Percentiles rank a stretch among this genome's conserved stretches.
Conservation (phyloP, 2,797 vertebrate genomes). For the Macropodus opercularis region DNA sequence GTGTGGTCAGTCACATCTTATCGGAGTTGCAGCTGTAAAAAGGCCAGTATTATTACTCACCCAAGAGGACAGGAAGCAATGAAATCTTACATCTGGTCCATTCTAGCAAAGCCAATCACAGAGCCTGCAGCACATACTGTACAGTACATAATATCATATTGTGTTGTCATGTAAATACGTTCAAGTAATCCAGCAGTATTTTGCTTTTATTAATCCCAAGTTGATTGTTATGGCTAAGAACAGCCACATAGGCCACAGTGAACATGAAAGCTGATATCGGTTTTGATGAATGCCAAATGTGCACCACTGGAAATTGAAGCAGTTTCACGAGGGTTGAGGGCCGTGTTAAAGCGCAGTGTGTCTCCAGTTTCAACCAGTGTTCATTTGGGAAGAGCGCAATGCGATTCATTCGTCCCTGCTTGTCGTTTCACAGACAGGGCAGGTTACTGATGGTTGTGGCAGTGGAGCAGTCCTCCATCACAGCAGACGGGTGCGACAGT, state of each 20-base stretch:
- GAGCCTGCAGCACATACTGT: slow-evolving; percentile 21
- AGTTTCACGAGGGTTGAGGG: slow-evolving; percentile 70
- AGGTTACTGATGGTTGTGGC: slow-evolving; percentile 61
- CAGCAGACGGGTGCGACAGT: slow-evolving; percentile 68
- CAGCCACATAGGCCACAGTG: slow-evolving; percentile 35
- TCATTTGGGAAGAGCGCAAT: slow-evolving; percentile 57
- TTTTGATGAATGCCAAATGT: slow-evolving; percentile 77
- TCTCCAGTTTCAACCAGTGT: slow-evolving; percentile 66
- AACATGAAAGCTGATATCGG: slow-evolving; percentile 69
- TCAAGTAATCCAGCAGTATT: slow-evolving; percentile 41
- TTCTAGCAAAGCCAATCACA: slow-evolving; percentile 49
- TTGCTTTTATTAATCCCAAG: slow-evolving; percentile 60
- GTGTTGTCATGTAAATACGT: slow-evolving; percentile 73
- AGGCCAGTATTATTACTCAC: slow-evolving; percentile 68
- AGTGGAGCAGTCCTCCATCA: slow-evolving; percentile 60
- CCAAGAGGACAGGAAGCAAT: slow-evolving; percentile 63
- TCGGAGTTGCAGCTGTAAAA: slow-evolving; percentile 66
- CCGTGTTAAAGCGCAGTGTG: slow-evolving; percentile 46
- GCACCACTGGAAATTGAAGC: slow-evolving; percentile 62
- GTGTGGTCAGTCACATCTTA: slow-evolving; percentile 61
- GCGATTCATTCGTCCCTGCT: slow-evolving; percentile 62
- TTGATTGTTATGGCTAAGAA: slow-evolving; percentile 50
- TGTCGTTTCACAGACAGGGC: slow-evolving; percentile 50
- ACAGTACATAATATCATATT: slow-evolving; percentile 33
- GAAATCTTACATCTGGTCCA: slow-evolving; percentile 67